These are phyloP conservation scores for Lophochroa leadbeateri DNA, from an alignment of 2,113 vertebrate species.

Conservation along the genomic window DNA sequence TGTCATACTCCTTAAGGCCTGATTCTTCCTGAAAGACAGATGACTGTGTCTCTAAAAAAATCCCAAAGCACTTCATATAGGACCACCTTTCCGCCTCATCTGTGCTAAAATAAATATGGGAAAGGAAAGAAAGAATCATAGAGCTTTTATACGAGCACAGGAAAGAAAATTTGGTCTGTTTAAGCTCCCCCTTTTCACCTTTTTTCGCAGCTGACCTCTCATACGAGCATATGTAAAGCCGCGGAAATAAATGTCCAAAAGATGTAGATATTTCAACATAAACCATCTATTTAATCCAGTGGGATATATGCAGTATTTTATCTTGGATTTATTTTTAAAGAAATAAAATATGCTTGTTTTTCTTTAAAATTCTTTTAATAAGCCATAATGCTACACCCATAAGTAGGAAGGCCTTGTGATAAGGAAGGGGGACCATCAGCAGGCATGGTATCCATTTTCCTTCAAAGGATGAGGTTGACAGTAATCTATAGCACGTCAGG, in stretches of 20 bases:
- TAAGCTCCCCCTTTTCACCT: background rate
- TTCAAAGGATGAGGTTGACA: background rate
- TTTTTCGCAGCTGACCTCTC: background rate
- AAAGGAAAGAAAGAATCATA: background rate
- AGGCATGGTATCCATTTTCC: background rate
- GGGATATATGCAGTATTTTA: background rate
- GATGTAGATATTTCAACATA: background rate
- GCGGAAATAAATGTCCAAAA: background rate
- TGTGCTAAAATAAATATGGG: background rate
- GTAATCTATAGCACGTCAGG: background rate
- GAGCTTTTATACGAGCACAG: background rate
- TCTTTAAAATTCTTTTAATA: background rate
- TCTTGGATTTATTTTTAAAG: background rate
- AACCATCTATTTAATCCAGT: background rate
- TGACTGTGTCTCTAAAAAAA: background rate
- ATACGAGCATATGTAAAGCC: background rate
- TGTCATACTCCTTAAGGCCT: background rate
- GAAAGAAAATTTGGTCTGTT: background rate
- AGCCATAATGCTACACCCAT: background rate
- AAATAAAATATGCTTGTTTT: background rate
- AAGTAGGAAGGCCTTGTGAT: background rate
- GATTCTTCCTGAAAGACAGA: background rate
- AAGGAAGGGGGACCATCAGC: background rate
- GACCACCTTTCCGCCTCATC: background rate
- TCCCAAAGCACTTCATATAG: background rate